A percentile compares a stretch with the other conserved stretches of the same genome.
Evolutionary conservation across 2,113 vertebrate genomes (phyloP).

Genomic region (Pyrgilauda ruficollis): DNA sequence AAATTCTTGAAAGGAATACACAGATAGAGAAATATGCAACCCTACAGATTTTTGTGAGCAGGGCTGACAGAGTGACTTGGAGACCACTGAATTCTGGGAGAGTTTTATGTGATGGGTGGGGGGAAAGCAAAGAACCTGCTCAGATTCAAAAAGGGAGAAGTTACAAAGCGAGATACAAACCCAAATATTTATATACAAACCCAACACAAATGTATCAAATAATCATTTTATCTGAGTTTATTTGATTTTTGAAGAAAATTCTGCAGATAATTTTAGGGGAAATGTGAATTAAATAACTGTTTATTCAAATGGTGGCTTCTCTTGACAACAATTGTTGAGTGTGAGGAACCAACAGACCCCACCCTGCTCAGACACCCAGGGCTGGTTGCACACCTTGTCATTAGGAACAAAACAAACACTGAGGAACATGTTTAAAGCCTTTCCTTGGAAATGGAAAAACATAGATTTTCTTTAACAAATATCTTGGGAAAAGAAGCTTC

Average conservation of each 20-base stretch:
- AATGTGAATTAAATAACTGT: fast-evolving
- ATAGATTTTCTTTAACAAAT: slow-evolving; percentile 8
- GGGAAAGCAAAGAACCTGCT: not conserved
- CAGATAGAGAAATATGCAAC: not conserved
- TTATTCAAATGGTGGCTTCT: not conserved
- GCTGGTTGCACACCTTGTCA: not conserved
- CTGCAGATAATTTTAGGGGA: not conserved
- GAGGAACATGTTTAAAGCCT: not conserved
- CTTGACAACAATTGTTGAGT: not conserved
- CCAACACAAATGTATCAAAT: not conserved
- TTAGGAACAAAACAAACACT: not conserved
- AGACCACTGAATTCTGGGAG: not conserved
- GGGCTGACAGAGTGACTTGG: not conserved
- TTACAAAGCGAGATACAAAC: slow-evolving; percentile 13
- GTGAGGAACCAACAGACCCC: not conserved
- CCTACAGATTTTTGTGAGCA: not conserved
- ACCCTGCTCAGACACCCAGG: not conserved
- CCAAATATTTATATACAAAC: not conserved
- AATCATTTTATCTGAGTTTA: not conserved
- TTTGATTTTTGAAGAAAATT: not conserved
- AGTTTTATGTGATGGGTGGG: not conserved
- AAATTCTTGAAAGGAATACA: not conserved
- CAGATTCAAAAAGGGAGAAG: not conserved
- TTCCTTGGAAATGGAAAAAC: not conserved
- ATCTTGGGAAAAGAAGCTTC: not conserved